Evolutionary conservation across 2,888 invertebrate genomes (phyloP).

Genomic region (Trissonchulus sp.): DNA sequence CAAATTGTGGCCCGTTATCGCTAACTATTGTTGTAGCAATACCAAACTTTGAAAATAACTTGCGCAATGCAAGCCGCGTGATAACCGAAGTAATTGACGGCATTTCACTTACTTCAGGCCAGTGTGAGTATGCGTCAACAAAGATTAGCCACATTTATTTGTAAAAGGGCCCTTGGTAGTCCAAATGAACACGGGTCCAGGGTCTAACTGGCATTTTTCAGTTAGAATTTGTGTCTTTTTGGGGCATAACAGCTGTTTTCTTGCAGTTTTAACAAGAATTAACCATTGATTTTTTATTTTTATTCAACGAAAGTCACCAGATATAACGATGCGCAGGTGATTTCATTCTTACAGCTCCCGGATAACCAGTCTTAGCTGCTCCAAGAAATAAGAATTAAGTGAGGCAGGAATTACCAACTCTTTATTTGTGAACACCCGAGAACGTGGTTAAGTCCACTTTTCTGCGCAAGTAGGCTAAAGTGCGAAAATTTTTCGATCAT

Average conservation of each 20-base stretch:
- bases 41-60: neutral
- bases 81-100: neutral
- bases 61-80: neutral
- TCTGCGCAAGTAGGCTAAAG: no score
- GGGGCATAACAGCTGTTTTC: neutral
- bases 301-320: neutral
- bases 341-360: neutral
- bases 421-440: no score
- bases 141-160: no score
- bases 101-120: neutral
- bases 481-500: no score
- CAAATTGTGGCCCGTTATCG: no score
- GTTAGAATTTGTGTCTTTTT: neutral
- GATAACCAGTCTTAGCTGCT: neutral
- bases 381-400: neutral
- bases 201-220: neutral
- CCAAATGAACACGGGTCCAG: conserved; percentile 4
- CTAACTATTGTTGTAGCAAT: neutral
- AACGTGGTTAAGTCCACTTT: no score
- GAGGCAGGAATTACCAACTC: neutral
- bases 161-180: neutral
- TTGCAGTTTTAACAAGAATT: neutral
- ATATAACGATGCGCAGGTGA: no score
- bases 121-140: no score
- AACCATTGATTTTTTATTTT: neutral